Evolutionary conservation across 2,797 vertebrate species (phyloP).

Genomic region (Carcharodon carcharias): DNA sequence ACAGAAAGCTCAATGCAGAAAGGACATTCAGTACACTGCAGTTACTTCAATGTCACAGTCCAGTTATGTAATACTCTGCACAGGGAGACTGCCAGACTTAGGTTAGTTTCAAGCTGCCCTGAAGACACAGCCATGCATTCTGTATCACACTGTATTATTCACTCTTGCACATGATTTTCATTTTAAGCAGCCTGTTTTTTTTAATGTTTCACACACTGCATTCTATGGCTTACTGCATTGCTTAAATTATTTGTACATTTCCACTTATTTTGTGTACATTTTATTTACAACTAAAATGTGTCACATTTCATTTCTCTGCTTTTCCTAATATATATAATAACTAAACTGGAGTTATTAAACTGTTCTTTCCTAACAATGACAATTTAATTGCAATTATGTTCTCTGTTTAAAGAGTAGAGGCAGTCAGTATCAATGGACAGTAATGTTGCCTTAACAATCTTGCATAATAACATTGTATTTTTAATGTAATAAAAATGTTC

Average conservation of each 20-base stretch:
- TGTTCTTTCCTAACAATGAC: not conserved
- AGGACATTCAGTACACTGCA: not conserved
- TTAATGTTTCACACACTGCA: not conserved
- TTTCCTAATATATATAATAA: not conserved
- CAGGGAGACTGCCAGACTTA: not conserved
- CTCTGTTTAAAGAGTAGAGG: not conserved
- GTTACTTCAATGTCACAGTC: conserved; percentile 14
- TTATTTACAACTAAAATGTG: not conserved
- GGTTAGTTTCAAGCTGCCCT: not conserved
- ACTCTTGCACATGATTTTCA: not conserved
- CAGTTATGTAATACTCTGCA: conserved; percentile 5
- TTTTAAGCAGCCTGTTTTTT: not conserved
- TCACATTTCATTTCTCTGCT: not conserved
- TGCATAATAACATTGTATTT: not conserved
- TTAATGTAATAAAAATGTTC: not conserved
- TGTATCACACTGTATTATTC: not conserved
- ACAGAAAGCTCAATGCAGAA: conserved; percentile 6
- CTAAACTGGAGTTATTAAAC: not conserved
- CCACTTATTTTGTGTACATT: not conserved
- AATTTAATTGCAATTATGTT: not conserved
- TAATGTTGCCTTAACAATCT: not conserved
- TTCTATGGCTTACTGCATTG: not conserved
- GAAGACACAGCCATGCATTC: not conserved
- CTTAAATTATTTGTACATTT: not conserved
- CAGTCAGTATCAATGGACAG: not conserved